These are phyloP conservation scores for Ctenopoma kingsleyae DNA, from an alignment of 2,797 vertebrate genomes.

Conservation along the genomic window DNA sequence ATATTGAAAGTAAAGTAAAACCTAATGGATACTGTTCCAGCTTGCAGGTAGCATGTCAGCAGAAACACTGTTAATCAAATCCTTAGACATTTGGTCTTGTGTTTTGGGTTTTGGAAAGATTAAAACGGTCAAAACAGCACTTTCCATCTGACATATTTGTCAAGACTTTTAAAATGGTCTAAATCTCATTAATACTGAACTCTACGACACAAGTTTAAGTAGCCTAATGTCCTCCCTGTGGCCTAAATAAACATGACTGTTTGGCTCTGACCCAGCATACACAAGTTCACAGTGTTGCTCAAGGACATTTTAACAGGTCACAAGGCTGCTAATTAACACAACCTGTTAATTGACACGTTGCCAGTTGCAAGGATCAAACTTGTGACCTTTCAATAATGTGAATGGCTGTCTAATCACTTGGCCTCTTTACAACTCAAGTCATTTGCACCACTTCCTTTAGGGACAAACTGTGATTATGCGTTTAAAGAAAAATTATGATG, in stretches of 20 bases:
- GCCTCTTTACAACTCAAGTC: conserved; percentile 19
- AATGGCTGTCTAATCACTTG: conserved; percentile 60
- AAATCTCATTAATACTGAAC: conserved; percentile 28
- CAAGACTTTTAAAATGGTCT: not conserved
- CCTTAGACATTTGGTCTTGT: not conserved
- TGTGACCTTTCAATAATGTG: conserved; percentile 68
- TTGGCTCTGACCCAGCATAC: conserved; percentile 46
- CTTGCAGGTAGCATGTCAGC: too few relatives aligned
- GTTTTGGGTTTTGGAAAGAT: not conserved
- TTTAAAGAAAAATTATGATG: conserved; percentile 24
- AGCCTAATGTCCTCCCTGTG: not conserved
- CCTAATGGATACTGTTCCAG: not conserved
- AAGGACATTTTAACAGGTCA: conserved; percentile 65
- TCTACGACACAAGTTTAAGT: conserved; percentile 19
- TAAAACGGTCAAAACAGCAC: not conserved
- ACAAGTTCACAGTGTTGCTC: conserved; percentile 28
- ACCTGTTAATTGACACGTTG: conserved; percentile 65
- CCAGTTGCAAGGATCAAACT: conserved; percentile 54
- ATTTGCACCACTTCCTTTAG: conserved; percentile 29
- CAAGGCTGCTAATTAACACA: conserved; percentile 61
- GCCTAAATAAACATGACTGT: conserved; percentile 45
- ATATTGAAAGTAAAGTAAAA: conserved; percentile 1
- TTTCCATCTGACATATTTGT: not conserved
- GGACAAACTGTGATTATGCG: conserved; percentile 21
- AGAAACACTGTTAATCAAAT: too few relatives aligned